Evolutionary conservation across 2,888 invertebrate species (phyloP).

Genomic region (Carcina quercana): DNA sequence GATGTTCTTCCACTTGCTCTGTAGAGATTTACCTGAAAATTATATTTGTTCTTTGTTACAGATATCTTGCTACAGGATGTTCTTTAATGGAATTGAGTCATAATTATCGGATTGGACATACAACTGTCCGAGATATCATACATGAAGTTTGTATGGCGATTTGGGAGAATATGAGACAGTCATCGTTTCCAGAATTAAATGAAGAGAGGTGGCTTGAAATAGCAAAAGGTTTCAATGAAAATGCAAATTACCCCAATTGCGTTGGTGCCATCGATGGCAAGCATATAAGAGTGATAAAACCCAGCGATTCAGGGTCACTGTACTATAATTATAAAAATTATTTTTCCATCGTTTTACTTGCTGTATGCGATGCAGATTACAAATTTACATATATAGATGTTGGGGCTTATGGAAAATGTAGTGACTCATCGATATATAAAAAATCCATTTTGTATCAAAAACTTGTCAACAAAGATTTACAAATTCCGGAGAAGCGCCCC

Average conservation of each 20-base stretch:
- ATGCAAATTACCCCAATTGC: slow-evolving; percentile 1
- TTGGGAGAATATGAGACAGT: slow-evolving; percentile 1
- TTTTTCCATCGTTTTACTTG: slow-evolving; percentile 4
- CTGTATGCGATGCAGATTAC: slow-evolving; percentile 11
- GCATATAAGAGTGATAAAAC: not conserved
- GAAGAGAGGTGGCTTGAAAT: slow-evolving; percentile 10
- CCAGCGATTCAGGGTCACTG: not conserved
- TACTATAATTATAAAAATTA: not conserved
- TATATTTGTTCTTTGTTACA: slow-evolving; percentile 9
- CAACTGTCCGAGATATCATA: slow-evolving; percentile 10
- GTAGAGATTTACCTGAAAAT: no score
- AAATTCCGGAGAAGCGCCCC: no score
- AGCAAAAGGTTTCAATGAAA: slow-evolving; percentile 9
- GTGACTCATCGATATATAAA: slow-evolving; percentile 9
- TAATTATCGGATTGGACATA: slow-evolving; percentile 6
- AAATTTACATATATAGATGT: slow-evolving; percentile 11
- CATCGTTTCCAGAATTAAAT: slow-evolving; percentile 7
- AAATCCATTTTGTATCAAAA: slow-evolving; percentile 11
- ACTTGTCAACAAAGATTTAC: no score
- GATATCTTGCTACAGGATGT: slow-evolving; percentile 10
- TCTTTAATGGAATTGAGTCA: slow-evolving; percentile 7
- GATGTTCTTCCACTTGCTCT: no score
- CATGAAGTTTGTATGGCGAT: slow-evolving; percentile 1
- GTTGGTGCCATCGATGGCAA: not conserved
- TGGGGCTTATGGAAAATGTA: slow-evolving; percentile 5